phyloP scores from a whole-genome alignment of 1,140 invertebrate species.

The Cherax quadricarinatus region DNA sequence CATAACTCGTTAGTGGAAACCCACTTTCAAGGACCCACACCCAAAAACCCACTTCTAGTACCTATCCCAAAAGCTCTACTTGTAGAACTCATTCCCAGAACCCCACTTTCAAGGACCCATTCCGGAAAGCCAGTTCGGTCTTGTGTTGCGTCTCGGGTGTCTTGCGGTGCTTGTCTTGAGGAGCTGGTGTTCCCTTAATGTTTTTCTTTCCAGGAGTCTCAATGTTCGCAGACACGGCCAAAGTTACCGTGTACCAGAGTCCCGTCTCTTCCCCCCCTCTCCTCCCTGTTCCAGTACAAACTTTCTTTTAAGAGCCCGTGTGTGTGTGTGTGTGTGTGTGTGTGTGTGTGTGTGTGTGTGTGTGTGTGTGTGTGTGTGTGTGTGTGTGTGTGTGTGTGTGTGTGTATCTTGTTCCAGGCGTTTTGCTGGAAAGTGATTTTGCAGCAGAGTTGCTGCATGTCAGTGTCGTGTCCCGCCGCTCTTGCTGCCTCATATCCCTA shows the following conservation, averaged over 20 bases:
- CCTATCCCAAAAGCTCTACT: no score
- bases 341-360: conserved; percentile 23
- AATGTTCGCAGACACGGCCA: not conserved
- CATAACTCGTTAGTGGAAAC: no score
- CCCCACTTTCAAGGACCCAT: no score
- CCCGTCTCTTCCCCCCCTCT: not conserved
- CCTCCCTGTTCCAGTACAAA: not conserved
- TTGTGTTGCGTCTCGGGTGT: no score
- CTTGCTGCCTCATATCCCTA: not conserved
- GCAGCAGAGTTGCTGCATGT: not conserved
- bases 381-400: conserved; percentile 23
- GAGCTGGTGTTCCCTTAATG: not conserved
- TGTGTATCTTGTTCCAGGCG: conserved; percentile 18
- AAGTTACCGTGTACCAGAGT: not conserved
- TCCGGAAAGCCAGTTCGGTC: no score
- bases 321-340: conserved; percentile 16
- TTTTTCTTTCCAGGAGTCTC: not conserved
- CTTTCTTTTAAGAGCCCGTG: not conserved
- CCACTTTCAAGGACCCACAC: no score
- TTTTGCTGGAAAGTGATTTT: not conserved
- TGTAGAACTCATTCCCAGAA: no score
- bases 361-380: conserved; percentile 23
- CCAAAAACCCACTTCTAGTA: no score
- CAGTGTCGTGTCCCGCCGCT: not conserved
- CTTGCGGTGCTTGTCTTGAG: not conserved